phyloP scores from a whole-genome alignment of 2,113 vertebrate species.

The Microtus montanus region DNA sequence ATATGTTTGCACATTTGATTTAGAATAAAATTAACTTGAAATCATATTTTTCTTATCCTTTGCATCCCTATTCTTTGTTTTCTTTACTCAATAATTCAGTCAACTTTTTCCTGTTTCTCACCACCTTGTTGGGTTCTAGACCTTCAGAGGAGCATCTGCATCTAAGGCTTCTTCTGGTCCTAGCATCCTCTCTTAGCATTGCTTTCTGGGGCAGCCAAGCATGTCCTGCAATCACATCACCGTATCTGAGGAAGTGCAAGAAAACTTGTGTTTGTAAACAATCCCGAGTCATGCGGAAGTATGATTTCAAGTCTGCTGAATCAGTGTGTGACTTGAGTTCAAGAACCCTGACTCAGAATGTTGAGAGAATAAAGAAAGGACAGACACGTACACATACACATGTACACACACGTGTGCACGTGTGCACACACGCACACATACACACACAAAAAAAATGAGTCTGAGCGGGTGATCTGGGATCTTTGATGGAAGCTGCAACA shows the following conservation, averaged over 20 bases:
- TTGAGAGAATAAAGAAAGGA: background rate
- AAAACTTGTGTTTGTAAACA: background rate
- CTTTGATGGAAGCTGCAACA: background rate
- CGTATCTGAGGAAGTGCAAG: background rate
- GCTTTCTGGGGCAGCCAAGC: background rate
- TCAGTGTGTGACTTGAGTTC: background rate
- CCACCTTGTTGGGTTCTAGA: background rate
- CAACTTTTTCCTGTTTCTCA: background rate
- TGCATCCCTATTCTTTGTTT: background rate
- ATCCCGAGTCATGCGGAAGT: background rate
- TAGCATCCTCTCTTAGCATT: background rate
- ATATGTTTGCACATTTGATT: background rate
- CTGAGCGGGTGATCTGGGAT: background rate
- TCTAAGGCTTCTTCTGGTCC: background rate
- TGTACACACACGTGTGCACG: no score
- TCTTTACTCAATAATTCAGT: background rate
- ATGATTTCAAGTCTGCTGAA: background rate
- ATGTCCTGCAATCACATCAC: background rate
- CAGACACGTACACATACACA: background rate
- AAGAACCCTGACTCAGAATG: background rate
- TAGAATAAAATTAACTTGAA: slow-evolving; percentile 1
- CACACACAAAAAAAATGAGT: background rate
- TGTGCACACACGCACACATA: no score
- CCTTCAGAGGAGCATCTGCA: background rate
- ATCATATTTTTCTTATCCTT: background rate